Base-by-base conservation (phyloP, 2,797 vertebrate genomes). In the Chiloscyllium punctatum region DNA sequence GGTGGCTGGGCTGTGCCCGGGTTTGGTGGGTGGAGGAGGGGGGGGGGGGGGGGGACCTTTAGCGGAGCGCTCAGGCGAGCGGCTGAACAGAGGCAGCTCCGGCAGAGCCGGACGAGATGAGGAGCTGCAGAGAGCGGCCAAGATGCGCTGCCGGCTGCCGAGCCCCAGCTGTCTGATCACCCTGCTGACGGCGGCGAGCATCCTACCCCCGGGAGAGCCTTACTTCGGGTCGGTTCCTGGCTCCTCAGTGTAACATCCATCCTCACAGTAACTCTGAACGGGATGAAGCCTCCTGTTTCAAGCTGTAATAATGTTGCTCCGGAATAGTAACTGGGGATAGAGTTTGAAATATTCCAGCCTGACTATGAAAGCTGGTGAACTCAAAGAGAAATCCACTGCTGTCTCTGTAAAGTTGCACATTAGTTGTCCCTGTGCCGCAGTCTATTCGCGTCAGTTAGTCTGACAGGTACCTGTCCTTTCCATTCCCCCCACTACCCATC, bases 131-230 rank as follows among this genome's bases (percentile, higher is more conserved):
- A 96, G 97, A 97, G 96, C 97, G 97, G 97, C 98, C 98, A 99
- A 97, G 98, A 99, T 99, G 98, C 98, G 98, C 98, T 98, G 97
- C 97, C 97, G 97, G 98, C 97, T 98, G 97, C 97, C 97, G 96
- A 97, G 97, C 97, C 98, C 98, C 97, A 98, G 97, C 98, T 98
- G 97, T 98, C 96, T 97, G 97, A 92, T 69, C 90, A 69, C 21
- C 62, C 62, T 92, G 66, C 62, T 92, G 21, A 92, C 90, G 33
- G 90, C 66, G 69, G 90, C 90, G n/a, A 69, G 90, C 66, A 92
- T 25, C 90, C 11, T 92, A 62, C n/a, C n/a, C 4, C 90, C 90
- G 2, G 90, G 90, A 2, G 37, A 62, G 62, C n/a, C 90, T 92
- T 69, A 92, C 90, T 92, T 92, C 62, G 90, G 90, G 90, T 92